Base-by-base conservation (phyloP, 23 tunicate species). In the Styela clava region DNA sequence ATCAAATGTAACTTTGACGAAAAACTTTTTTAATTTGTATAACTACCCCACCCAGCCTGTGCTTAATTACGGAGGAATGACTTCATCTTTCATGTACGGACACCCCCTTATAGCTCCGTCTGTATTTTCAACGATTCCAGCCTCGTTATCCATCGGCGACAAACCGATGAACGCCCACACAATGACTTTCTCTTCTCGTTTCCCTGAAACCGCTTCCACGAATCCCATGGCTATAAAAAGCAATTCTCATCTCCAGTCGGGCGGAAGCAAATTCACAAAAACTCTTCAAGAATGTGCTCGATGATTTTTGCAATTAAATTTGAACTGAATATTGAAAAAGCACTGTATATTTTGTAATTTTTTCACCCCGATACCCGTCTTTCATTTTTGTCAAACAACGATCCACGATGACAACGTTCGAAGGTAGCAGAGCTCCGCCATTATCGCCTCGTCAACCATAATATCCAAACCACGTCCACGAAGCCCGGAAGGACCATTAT, bases 231-330 rank as follows among this genome's bases (percentile, higher is more conserved):
- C 12, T 5, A 44, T 44, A 12, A 44, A 44, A 5, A 12, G 56
- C 56, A 44, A 44, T 44, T 44, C 56, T 5, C 56, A 29, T 27
- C 71, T 27, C 71, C 71, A n/a, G 24, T 24, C 71, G 24, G 31
- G 31, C 2, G 31, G 71, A 27, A 67, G 71, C 22, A 27, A n/a
- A 12, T 67, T 67, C 24, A 18, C 71, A 27, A 67, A 67, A 29
- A 29, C 71, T 16, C 71, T 67, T n/a, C 71, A 67, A 19, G 31
- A 67, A 67, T 67, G 71, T 1, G 71, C 71, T 22, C 71, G 71
- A 27, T 67, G 0, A 67, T 25, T 67, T 25, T 61, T 61, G 64
- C 64, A 61, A 61, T 21, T 21, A 61, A 22, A 61, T 61, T 61
- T 61, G 64, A 21, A 61, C n/a, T 61, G n/a, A 61, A 61, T 21